A percentile compares a stretch with the other conserved stretches of the same genome.
phyloP scores from a whole-genome alignment of 2,797 vertebrate genomes.

The Labeo calbasu region DNA sequence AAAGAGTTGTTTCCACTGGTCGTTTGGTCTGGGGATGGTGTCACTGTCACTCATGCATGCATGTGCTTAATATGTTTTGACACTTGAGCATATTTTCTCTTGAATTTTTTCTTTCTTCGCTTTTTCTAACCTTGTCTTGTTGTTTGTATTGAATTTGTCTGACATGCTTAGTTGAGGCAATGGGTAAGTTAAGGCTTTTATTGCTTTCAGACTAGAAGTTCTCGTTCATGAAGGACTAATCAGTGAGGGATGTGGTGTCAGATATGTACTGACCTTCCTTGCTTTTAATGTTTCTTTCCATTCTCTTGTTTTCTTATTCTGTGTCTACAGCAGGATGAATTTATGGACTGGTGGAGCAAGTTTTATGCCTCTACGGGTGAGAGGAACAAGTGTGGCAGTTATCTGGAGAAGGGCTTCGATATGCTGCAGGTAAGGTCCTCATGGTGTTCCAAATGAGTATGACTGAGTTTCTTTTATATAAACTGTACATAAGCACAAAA shows the following conservation, averaged over 20 bases:
- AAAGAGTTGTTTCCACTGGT: constrained; percentile 53
- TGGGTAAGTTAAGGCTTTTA: constrained; percentile 73
- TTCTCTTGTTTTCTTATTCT: constrained; percentile 21
- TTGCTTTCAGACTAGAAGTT: constrained; percentile 11
- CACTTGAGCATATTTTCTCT: constrained; percentile 10
- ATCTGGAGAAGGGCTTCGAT: constrained; percentile 90
- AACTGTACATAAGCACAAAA: background rate
- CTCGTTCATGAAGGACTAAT: background rate
- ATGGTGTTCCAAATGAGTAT: background rate
- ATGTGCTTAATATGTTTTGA: constrained; percentile 42
- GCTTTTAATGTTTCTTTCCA: background rate
- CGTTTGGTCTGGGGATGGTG: constrained; percentile 52
- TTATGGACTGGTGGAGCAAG: constrained; percentile 98
- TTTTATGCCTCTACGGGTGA: constrained; percentile 91
- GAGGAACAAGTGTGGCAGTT: constrained; percentile 87
- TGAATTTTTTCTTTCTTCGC: constrained; percentile 2
- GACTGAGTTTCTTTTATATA: background rate
- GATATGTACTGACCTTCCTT: background rate
- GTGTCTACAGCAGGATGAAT: constrained; percentile 87
- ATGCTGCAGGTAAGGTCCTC: constrained; percentile 83
- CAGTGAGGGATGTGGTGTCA: background rate
- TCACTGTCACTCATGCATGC: constrained; percentile 54
- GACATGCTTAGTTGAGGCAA: constrained; percentile 65
- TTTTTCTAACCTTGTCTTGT: constrained; percentile 27
- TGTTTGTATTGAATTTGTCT: constrained; percentile 53